These are phyloP conservation scores for Drosophila baimaii DNA, from an alignment of 1,140 invertebrate genomes.

Conservation along the genomic window DNA sequence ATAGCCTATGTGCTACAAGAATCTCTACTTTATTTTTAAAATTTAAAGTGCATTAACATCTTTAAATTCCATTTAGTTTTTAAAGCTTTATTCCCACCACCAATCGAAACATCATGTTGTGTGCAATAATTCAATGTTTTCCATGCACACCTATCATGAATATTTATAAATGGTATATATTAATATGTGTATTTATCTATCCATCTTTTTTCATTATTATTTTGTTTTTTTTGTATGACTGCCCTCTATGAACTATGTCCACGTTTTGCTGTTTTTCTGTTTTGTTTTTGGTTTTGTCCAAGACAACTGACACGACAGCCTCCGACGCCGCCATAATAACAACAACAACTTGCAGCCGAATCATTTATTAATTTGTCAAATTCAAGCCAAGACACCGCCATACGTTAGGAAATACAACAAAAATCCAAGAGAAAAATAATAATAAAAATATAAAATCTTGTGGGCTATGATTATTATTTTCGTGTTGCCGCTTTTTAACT, in stretches of 20 bases:
- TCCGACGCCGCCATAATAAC: constrained; percentile 7
- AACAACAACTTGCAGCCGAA: constrained; percentile 27
- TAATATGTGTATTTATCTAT: constrained; percentile 35
- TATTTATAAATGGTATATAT: constrained; percentile 50
- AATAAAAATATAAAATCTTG: constrained; percentile 16
- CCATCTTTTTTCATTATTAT: constrained; percentile 35
- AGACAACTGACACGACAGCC: constrained; percentile 51
- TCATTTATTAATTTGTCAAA: constrained; percentile 69
- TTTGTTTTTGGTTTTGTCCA: constrained; percentile 14
- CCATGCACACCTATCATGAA: constrained; percentile 31
- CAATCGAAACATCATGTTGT: background rate
- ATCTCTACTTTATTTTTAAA: background rate
- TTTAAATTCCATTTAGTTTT: constrained; percentile 12
- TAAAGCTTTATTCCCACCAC: background rate
- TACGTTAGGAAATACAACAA: constrained; percentile 54
- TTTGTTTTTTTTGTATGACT: constrained; percentile 43
- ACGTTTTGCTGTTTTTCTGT: constrained; percentile 37
- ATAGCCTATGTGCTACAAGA: too few species aligned
- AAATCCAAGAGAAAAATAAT: background rate
- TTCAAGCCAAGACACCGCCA: constrained; percentile 52
- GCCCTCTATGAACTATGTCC: constrained; percentile 49
- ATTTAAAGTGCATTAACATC: background rate
- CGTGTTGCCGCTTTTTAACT: constrained; percentile 52
- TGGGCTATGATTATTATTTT: constrained; percentile 55
- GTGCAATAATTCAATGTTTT: constrained; percentile 23